phyloP scores from a whole-genome alignment of 2,113 vertebrate genomes.

The Apeltes quadracus region DNA sequence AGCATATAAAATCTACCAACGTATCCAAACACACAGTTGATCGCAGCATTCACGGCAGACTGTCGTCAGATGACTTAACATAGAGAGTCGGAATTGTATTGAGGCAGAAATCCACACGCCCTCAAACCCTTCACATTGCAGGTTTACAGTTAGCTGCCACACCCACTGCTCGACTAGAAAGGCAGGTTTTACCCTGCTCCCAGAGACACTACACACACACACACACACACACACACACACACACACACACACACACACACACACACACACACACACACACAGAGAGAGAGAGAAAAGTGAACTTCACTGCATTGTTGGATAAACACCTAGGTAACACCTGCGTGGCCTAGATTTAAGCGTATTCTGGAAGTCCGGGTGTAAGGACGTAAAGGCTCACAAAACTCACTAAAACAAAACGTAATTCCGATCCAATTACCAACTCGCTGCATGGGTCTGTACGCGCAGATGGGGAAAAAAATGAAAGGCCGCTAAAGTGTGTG shows the following conservation, averaged over 20 bases:
- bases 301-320: conserved; percentile 30
- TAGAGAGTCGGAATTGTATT: not conserved
- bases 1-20: too few relatives aligned
- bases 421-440: conserved; percentile 22
- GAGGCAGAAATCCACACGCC: conserved; percentile 38
- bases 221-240: conserved; percentile 38
- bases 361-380: not conserved
- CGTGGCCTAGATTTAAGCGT: conserved; percentile 5
- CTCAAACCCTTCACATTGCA: conserved; percentile 56
- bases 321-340: conserved; percentile 29
- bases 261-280: conserved; percentile 37
- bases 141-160: conserved; percentile 65
- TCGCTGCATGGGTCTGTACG: not conserved
- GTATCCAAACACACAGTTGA: not conserved
- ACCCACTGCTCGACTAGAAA: conserved; percentile 78
- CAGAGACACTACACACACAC: conserved; percentile 27
- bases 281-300: conserved; percentile 32
- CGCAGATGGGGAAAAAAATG: conserved; percentile 3
- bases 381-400: not conserved
- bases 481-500: conserved; percentile 2
- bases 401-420: conserved; percentile 8
- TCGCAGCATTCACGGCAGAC: not conserved
- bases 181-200: conserved; percentile 70
- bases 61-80: conserved; percentile 9
- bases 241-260: conserved; percentile 35